Conservation (phyloP, 1,140 invertebrate species). For the Schlechtendalia chinensis region DNA sequence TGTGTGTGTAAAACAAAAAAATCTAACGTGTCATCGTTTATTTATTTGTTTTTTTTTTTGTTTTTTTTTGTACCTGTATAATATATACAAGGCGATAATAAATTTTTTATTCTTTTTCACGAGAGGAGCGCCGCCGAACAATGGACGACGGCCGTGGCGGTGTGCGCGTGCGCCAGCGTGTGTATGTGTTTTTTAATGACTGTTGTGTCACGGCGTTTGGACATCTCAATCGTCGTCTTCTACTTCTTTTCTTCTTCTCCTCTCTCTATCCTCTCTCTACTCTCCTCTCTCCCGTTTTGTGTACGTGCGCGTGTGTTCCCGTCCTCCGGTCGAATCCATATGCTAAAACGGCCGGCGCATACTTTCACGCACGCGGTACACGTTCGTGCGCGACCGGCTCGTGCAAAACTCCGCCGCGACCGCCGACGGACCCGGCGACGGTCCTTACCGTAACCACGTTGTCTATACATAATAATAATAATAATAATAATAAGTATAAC, state of each 20-base stretch:
- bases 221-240: constrained; percentile 46
- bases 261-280: no score
- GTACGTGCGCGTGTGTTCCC: no score
- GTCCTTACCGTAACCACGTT: no score
- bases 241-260: not conserved
- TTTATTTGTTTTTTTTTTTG: no score
- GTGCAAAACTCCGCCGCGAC: constrained; percentile 20
- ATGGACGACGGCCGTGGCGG: constrained; percentile 25
- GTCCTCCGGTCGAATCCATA: not conserved
- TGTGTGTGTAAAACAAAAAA: constrained; percentile 40
- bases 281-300: no score
- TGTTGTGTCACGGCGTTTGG: constrained; percentile 47
- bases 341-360: constrained; percentile 4
- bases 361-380: constrained; percentile 10
- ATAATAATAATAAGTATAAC: no score
- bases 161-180: not conserved
- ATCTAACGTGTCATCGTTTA: constrained; percentile 43
- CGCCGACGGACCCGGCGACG: not conserved
- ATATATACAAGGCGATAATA: not conserved
- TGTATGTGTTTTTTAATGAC: constrained; percentile 34
- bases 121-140: constrained; percentile 49
- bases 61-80: not conserved
- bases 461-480: no score
- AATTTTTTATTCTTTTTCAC: constrained; percentile 7
- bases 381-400: constrained; percentile 23